These are phyloP conservation scores for Antennarius maculatus DNA, from an alignment of 2,797 vertebrate species.

Conservation along the genomic window DNA sequence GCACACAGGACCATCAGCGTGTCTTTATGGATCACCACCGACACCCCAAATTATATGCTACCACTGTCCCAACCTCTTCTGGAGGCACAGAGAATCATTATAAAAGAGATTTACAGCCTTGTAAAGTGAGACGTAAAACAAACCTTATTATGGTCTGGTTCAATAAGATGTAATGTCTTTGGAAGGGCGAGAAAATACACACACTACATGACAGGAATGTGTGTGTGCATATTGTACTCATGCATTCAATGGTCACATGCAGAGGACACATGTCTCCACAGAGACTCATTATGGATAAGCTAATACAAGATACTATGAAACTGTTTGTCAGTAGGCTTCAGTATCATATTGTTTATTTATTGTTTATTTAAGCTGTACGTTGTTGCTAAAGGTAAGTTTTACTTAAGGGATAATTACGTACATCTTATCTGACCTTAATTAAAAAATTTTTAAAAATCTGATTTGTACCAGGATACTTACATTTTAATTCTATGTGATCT, in stretches of 20 bases:
- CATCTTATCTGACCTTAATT: no score
- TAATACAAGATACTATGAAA: background rate
- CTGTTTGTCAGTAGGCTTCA: no score
- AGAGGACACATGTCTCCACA: constrained; percentile 1
- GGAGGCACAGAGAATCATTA: background rate
- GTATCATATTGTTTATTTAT: background rate
- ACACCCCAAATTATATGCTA: background rate
- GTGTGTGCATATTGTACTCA: background rate
- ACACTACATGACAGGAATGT: background rate
- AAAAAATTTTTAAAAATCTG: background rate
- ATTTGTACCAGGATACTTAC: background rate
- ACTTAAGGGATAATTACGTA: no score
- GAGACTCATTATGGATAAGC: constrained; percentile 3
- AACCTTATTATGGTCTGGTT: constrained; percentile 8
- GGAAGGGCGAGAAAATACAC: background rate
- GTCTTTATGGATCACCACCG: background rate
- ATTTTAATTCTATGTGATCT: background rate
- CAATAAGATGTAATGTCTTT: constrained; percentile 4
- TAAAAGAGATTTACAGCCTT: background rate
- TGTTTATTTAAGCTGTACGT: no score
- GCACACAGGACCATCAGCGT: constrained; percentile 2
- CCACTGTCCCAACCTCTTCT: background rate
- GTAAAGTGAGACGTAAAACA: constrained; percentile 6
- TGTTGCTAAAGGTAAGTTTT: no score
- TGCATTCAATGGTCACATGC: no score